Percentiles rank a stretch among this genome's conserved stretches.
These are phyloP conservation scores for Allacma fusca DNA, from an alignment of 2,888 invertebrate species.

Conservation along the genomic window DNA sequence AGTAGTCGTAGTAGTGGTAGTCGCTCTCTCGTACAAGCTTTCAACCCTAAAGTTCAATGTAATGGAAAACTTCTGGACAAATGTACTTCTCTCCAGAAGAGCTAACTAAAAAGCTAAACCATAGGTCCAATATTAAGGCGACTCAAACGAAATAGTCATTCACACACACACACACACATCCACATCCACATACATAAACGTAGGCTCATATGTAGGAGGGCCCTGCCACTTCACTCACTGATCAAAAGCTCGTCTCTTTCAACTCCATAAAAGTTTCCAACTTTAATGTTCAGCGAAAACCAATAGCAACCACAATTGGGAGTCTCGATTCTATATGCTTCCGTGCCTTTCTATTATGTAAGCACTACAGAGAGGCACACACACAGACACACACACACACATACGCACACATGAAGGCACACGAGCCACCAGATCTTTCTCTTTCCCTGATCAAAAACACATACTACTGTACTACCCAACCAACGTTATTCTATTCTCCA, in stretches of 20 bases:
- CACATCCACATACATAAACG: no score
- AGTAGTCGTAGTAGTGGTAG: not conserved
- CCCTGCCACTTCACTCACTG: constrained; percentile 26
- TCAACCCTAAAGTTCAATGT: constrained; percentile 14
- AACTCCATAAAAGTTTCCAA: constrained; percentile 29
- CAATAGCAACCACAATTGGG: constrained; percentile 23
- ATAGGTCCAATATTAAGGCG: not conserved
- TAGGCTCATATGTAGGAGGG: no score
- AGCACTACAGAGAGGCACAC: not conserved
- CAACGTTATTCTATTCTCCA: not conserved
- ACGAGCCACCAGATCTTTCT: not conserved
- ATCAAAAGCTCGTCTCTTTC: constrained; percentile 35
- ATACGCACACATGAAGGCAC: no score
- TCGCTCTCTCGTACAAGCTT: not conserved
- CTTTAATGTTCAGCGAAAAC: constrained; percentile 17
- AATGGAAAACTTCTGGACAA: constrained; percentile 28
- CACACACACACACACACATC: constrained; percentile 18
- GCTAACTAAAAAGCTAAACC: not conserved
- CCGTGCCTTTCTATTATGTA: not conserved
- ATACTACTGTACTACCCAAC: no score
- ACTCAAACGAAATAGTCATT: constrained; percentile 8
- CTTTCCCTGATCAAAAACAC: constrained; percentile 8
- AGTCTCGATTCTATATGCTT: constrained; percentile 18
- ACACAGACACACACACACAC: not conserved
- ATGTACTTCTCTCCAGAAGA: not conserved